Base-by-base conservation (phyloP, 2,797 vertebrate genomes). In the Sylvia borin region DNA sequence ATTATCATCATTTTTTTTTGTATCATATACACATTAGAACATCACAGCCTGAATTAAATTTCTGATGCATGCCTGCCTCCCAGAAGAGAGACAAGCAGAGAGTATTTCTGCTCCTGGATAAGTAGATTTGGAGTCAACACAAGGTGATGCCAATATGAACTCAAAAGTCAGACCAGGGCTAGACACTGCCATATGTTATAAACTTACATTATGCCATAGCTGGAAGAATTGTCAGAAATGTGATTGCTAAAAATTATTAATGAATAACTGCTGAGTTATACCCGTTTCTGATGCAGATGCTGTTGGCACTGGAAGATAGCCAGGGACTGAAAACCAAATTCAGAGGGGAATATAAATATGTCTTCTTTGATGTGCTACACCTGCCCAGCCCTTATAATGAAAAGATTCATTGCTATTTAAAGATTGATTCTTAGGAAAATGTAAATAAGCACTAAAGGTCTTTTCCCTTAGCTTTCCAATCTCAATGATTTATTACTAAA, bases 371-470 rank as follows among this genome's bases (percentile, higher is more conserved):
- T 70, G n/a, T 76, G 67, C n/a, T 81, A 70, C 67, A 84, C 57
- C 57, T 81, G 48, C 32, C 36, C 42, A 93, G 55, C 14, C 53
- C 54, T 53, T 78, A 64, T 47, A 81, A 78, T 81, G 87, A 84
- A 75, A 91, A 88, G 51, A 88, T 84, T 84, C 47, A 54, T 72
- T 92, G 29, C 42, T 84, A 91, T 70, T 22, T 86, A 50, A 81
- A 84, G 89, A 92, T 2, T 73, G 66, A 92, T 90, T 85, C 85
- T 86, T 84, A 84, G 45, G 55, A 57, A 91, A 88, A 91, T 86
- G 42, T 91, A 96, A 96, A 93, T 81, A 90, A 75, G 58, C 64
- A 70, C 48, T 64, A 92, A 88, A 93, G 73, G 31, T 91, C 62
- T 91, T 90, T 88, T 61, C 57, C 53, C 53, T 79, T 60, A 75